Evolutionary conservation across 2,797 vertebrate species (phyloP).

Genomic region (Oreonectes daqikongensis): DNA sequence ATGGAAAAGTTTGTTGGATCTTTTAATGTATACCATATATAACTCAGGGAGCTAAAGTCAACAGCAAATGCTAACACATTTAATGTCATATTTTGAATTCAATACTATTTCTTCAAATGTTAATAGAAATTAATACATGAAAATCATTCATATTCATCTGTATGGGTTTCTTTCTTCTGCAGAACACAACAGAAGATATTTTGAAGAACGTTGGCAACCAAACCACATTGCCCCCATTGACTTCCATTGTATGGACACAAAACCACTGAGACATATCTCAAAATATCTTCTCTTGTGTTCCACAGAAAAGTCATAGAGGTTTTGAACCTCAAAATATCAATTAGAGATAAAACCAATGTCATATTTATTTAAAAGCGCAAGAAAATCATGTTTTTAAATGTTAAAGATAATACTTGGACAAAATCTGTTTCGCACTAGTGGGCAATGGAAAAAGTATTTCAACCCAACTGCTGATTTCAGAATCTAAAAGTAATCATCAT

Average conservation of each 20-base stretch:
- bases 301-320: too few relatives aligned
- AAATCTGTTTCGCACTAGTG: neutral
- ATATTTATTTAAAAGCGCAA: neutral
- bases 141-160: too few relatives aligned
- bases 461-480: slow-evolving; percentile 23
- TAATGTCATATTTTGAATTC: too few relatives aligned
- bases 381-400: neutral
- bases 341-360: neutral
- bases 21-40: neutral
- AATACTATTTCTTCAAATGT: neutral
- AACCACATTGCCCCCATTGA: too few relatives aligned
- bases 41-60: neutral
- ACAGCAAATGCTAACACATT: neutral
- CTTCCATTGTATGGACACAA: too few relatives aligned
- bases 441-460: neutral
- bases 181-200: too few relatives aligned
- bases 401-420: neutral
- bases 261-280: too few relatives aligned
- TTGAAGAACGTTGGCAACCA: too few relatives aligned
- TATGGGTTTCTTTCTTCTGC: too few relatives aligned
- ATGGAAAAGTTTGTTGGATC: neutral
- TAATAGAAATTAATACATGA: too few relatives aligned
- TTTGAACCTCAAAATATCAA: neutral
- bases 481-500: slow-evolving; percentile 34
- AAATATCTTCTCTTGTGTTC: too few relatives aligned